These are phyloP conservation scores for Creontiades dilutus DNA, from an alignment of 2,888 invertebrate species.

Conservation along the genomic window DNA sequence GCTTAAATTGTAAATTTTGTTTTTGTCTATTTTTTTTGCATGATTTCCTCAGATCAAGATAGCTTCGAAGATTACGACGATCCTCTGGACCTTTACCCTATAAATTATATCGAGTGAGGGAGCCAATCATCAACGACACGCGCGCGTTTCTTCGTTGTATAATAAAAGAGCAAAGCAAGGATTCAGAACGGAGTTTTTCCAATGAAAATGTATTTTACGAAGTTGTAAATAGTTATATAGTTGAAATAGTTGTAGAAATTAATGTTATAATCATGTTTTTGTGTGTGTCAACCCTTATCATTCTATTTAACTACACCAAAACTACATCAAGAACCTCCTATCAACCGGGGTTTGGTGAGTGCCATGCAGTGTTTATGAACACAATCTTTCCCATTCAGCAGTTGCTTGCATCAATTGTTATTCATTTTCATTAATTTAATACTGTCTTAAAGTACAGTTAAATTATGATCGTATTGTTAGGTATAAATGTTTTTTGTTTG, in stretches of 20 bases:
- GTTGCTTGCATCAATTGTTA: background rate
- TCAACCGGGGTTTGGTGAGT: background rate
- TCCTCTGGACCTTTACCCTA: constrained; percentile 47
- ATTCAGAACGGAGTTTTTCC: no score
- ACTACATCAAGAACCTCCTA: no score
- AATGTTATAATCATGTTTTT: no score
- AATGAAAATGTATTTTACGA: no score
- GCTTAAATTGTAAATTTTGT: constrained; percentile 41
- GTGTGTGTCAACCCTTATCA: no score
- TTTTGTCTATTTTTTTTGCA: constrained; percentile 49
- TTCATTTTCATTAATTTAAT: background rate
- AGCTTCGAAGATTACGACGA: constrained; percentile 56
- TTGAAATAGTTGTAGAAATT: no score
- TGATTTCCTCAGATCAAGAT: constrained; percentile 58
- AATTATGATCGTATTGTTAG: background rate
- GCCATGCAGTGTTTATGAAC: background rate
- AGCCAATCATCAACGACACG: no score
- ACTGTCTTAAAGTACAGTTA: background rate
- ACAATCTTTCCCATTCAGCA: background rate
- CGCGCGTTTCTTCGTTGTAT: no score
- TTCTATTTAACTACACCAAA: no score
- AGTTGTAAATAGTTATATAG: no score
- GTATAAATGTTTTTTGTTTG: background rate
- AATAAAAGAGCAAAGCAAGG: no score
- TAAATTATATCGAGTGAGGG: constrained; percentile 59